phyloP scores from a whole-genome alignment of 1,140 invertebrate species.

The Magallana angulata region DNA sequence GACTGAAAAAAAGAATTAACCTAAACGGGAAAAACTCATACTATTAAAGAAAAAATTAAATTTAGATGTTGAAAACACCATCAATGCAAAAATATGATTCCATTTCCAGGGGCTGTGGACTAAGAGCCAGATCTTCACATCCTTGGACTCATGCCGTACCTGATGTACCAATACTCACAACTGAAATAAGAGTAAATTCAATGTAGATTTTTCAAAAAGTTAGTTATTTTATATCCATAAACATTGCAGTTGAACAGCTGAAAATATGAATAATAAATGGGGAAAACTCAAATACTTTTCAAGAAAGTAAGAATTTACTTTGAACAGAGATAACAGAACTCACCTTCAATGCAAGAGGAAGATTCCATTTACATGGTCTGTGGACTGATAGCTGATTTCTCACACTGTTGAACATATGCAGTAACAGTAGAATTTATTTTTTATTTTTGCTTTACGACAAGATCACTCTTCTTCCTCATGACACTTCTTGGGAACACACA shows the following conservation, averaged over 20 bases:
- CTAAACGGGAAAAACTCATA: too few relatives aligned
- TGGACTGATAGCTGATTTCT: too few relatives aligned
- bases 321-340: too few relatives aligned
- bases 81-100: neutral
- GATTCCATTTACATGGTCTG: too few relatives aligned
- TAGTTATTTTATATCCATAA: too few relatives aligned
- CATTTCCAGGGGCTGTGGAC: neutral
- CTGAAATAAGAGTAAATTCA: neutral
- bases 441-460: conserved; percentile 40
- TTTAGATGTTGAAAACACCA: neutral
- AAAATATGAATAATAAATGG: too few relatives aligned
- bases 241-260: too few relatives aligned
- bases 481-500: conserved; percentile 40
- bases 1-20: too few relatives aligned
- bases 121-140: too few relatives aligned
- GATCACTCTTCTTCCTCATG: conserved; percentile 31
- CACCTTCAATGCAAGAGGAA: too few relatives aligned
- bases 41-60: neutral
- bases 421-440: conserved; percentile 45
- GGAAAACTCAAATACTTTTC: too few relatives aligned
- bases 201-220: neutral
- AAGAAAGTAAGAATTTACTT: too few relatives aligned
- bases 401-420: neutral
- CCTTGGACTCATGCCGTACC: neutral
- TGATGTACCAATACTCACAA: neutral